These are phyloP conservation scores for Hephaestus fuliginosus DNA, from an alignment of 2,797 vertebrate genomes.

Conservation along the genomic window DNA sequence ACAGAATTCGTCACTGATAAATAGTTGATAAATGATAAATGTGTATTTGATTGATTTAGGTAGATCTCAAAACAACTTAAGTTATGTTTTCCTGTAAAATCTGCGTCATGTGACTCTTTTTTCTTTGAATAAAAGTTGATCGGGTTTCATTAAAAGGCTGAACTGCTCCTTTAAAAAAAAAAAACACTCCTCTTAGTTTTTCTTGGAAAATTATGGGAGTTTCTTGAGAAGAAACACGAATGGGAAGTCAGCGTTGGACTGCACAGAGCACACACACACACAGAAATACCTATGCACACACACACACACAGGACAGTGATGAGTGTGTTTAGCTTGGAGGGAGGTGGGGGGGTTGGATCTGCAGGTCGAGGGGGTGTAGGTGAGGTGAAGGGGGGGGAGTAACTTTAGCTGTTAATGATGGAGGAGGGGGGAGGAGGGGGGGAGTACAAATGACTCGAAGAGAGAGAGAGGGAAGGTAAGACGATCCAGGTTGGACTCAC, in stretches of 20 bases:
- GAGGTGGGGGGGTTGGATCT: slow-evolving; percentile 21
- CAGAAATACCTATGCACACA: slow-evolving; percentile 7
- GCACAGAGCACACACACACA: no score
- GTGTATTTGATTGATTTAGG: no score
- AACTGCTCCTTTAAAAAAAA: slow-evolving; percentile 4
- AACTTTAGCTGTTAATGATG: slow-evolving; percentile 82
- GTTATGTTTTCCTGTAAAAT: no score
- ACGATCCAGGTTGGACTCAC: slow-evolving; percentile 82
- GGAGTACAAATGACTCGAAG: slow-evolving; percentile 71
- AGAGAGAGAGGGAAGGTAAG: slow-evolving; percentile 79
- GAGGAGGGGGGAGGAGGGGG: slow-evolving; percentile 29
- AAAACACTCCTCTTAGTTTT: background rate
- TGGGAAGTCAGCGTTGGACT: background rate
- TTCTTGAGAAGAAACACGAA: background rate
- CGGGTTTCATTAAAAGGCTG: background rate
- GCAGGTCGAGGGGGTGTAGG: slow-evolving; percentile 35
- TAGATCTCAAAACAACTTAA: no score
- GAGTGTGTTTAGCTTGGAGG: slow-evolving; percentile 59
- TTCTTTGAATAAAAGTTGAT: no score
- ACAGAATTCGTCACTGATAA: no score
- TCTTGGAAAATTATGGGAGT: background rate
- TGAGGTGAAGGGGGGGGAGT: slow-evolving; percentile 44
- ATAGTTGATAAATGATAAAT: no score
- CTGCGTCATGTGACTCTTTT: no score
- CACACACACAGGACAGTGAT: slow-evolving; percentile 45